A percentile compares a stretch with the other conserved stretches of the same genome.
phyloP scores from a whole-genome alignment of 2,888 invertebrate species.

The Glaucopsyche alexis region DNA sequence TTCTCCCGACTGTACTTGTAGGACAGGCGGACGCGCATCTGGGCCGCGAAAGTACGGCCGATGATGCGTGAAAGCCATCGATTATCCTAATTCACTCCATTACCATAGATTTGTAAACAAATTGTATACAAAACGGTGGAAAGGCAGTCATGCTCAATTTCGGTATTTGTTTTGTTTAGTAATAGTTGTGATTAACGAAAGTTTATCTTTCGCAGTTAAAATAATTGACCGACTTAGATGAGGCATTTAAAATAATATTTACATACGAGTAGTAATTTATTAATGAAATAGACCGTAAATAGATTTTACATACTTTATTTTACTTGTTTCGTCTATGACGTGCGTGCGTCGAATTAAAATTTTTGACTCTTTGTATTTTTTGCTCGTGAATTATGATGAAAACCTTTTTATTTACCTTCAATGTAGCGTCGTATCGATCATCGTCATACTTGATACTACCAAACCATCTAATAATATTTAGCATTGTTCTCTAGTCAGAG shows the following conservation, averaged over 20 bases:
- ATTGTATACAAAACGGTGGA: background rate
- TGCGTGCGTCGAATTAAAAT: background rate
- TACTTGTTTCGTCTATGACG: background rate
- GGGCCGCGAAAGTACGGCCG: constrained; percentile 36
- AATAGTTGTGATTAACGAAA: too few relatives aligned
- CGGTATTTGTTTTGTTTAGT: background rate
- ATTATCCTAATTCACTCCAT: constrained; percentile 28
- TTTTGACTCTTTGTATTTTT: background rate
- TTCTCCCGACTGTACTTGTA: constrained; percentile 6
- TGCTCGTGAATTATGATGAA: background rate
- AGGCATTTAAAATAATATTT: too few relatives aligned
- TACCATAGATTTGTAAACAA: constrained; percentile 23
- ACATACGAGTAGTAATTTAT: too few relatives aligned
- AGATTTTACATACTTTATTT: background rate
- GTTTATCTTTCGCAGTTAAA: too few relatives aligned
- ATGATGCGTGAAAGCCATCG: constrained; percentile 34
- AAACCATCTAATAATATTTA: background rate
- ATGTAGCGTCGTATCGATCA: background rate
- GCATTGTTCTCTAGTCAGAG: too few relatives aligned
- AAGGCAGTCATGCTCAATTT: background rate
- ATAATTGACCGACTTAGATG: too few relatives aligned
- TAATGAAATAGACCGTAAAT: too few relatives aligned
- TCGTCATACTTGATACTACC: background rate
- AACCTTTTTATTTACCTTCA: background rate
- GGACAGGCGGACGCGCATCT: constrained; percentile 32